These are phyloP conservation scores for Caenorhabditis doughertyi DNA, from an alignment of 2,888 invertebrate genomes.

Conservation along the genomic window DNA sequence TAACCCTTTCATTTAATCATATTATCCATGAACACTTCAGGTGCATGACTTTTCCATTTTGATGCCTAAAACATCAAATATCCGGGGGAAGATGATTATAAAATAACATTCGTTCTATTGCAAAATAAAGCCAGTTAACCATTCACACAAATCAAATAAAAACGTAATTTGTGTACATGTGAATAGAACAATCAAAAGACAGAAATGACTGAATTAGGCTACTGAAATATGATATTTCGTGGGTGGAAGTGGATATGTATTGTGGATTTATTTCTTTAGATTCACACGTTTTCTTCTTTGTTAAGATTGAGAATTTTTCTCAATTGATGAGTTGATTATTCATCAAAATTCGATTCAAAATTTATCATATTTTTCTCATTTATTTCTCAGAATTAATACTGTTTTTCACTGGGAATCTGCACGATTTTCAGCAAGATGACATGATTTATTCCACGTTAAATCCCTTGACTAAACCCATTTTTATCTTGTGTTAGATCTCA, in stretches of 20 bases:
- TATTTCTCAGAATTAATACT: constrained; percentile 11
- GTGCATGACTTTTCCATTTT: not conserved
- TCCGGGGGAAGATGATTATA: not conserved
- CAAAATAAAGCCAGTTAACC: not conserved
- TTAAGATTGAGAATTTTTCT: not conserved
- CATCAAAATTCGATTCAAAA: not conserved
- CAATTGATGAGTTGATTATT: not conserved
- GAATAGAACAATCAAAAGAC: constrained; percentile 24
- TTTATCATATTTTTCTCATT: not conserved
- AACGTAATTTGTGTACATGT: constrained; percentile 28
- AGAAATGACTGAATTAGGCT: constrained; percentile 27
- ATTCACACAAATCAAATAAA: constrained; percentile 13
- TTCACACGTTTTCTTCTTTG: constrained; percentile 9
- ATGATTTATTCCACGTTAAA: not conserved
- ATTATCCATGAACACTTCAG: not conserved
- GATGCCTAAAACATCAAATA: not conserved
- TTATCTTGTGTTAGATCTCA: not conserved
- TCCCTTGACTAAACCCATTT: not conserved
- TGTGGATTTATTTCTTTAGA: constrained; percentile 12
- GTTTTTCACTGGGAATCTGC: not conserved
- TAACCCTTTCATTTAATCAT: not conserved
- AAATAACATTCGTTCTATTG: not conserved
- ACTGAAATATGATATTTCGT: constrained; percentile 39
- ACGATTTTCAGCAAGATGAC: too few relatives aligned
- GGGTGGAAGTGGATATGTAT: constrained; percentile 15